A percentile compares a stretch with the other conserved stretches of the same genome.
Evolutionary conservation across 1,140 invertebrate genomes (phyloP).

Genomic region (Laupala kohalensis): DNA sequence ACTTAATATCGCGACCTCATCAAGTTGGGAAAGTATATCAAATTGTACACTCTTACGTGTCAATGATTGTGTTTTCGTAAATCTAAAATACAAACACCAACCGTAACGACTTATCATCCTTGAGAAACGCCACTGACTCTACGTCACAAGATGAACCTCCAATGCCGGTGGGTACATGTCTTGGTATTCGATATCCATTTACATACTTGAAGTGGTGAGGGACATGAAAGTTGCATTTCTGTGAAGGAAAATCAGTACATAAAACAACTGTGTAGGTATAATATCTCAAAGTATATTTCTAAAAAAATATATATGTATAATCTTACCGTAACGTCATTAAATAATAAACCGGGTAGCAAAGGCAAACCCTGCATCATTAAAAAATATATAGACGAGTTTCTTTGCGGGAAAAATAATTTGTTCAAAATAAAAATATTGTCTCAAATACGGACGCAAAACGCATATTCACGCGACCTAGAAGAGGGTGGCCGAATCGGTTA

Average conservation of each 20-base stretch:
- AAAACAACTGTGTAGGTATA: neutral
- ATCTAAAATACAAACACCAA: no score
- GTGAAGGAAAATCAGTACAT: no score
- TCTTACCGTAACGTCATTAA: neutral
- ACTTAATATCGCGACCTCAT: no score
- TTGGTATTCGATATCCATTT: neutral
- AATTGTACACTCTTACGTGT: no score
- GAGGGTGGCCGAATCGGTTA: neutral
- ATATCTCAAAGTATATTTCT: neutral
- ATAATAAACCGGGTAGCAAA: neutral
- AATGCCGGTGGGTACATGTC: neutral
- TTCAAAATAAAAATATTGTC: no score
- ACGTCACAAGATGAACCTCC: neutral
- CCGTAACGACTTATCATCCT: neutral
- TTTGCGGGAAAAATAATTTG: neutral
- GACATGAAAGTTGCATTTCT: neutral
- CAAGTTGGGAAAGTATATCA: no score
- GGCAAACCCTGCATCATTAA: neutral
- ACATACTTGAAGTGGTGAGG: neutral
- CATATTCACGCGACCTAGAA: neutral
- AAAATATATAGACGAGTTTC: neutral
- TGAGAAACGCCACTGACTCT: neutral
- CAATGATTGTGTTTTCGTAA: no score
- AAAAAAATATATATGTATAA: neutral
- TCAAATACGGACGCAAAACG: neutral